phyloP scores from a whole-genome alignment of 92 coral and sea anemone genomes.

The Porites cylindrica region DNA sequence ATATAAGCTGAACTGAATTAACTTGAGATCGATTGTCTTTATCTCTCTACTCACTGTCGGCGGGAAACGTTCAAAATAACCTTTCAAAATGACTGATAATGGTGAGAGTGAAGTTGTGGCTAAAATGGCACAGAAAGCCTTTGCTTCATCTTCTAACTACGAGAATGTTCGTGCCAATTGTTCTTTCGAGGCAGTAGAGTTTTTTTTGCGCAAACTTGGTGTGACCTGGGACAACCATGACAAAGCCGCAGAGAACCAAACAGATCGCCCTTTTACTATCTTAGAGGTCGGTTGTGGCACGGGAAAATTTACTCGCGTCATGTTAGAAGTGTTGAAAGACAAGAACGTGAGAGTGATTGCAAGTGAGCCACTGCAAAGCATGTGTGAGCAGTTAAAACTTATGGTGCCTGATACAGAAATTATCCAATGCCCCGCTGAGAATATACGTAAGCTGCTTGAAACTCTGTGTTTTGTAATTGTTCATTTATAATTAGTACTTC shows the following conservation, averaged over 20 bases:
- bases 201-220: slow-evolving; percentile 37
- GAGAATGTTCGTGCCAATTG: slow-evolving; percentile 33
- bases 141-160: slow-evolving; percentile 37
- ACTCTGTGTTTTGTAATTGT: background rate
- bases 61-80: background rate
- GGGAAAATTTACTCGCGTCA: slow-evolving; percentile 35
- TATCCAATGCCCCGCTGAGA: slow-evolving; percentile 55
- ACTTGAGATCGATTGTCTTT: too few relatives aligned
- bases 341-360: slow-evolving; percentile 32
- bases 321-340: slow-evolving; percentile 38
- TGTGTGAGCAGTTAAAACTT: slow-evolving; percentile 45
- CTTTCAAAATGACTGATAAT: background rate
- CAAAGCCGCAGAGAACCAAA: background rate
- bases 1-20: too few relatives aligned
- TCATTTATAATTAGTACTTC: too few relatives aligned
- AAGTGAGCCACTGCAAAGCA: slow-evolving; percentile 60
- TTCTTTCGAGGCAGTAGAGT: slow-evolving; percentile 29
- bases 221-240: background rate
- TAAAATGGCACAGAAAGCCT: slow-evolving; percentile 23
- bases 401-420: slow-evolving; percentile 46
- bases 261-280: slow-evolving; percentile 7
- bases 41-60: too few relatives aligned
- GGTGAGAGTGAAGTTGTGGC: background rate
- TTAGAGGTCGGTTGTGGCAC: slow-evolving; percentile 56
- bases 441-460: slow-evolving; percentile 46